phyloP scores from a whole-genome alignment of 2,888 invertebrate species.

The Zonitis immaculata region DNA sequence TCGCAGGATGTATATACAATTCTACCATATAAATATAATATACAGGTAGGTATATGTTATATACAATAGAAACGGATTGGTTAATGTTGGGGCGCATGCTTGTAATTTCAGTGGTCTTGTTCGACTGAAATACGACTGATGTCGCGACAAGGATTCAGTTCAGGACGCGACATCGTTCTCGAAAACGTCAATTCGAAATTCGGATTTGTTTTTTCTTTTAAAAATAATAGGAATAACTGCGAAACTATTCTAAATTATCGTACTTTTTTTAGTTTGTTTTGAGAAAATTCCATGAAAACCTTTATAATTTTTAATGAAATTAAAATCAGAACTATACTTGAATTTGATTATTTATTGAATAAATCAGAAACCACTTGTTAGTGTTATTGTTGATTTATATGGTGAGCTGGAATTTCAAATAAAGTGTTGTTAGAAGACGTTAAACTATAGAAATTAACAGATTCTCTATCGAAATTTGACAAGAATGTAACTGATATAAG shows the following conservation, averaged over 20 bases:
- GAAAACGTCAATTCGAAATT: background rate
- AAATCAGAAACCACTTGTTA: constrained; percentile 37
- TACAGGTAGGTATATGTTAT: too few relatives aligned
- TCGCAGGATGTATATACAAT: constrained; percentile 17
- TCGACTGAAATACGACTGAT: constrained; percentile 37
- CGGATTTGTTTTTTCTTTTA: background rate
- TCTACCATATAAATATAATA: too few relatives aligned
- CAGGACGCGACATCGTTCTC: constrained; percentile 19
- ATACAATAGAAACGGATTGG: constrained; percentile 22
- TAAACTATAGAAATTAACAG: too few relatives aligned
- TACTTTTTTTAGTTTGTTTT: too few relatives aligned
- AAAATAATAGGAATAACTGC: too few relatives aligned
- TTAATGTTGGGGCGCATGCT: constrained; percentile 32
- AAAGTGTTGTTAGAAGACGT: constrained; percentile 19
- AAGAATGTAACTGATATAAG: background rate
- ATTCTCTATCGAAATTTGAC: background rate
- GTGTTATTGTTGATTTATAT: constrained; percentile 29
- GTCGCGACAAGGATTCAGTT: constrained; percentile 36
- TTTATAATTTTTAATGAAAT: too few relatives aligned
- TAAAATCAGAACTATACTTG: background rate
- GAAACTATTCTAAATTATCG: too few relatives aligned
- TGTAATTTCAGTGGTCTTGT: constrained; percentile 25
- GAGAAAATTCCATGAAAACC: too few relatives aligned
- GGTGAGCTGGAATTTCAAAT: constrained; percentile 24
- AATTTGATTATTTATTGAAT: constrained; percentile 8